Evolutionary conservation across 1,140 invertebrate species (phyloP).

Genomic region (Drosophila asahinai): DNA sequence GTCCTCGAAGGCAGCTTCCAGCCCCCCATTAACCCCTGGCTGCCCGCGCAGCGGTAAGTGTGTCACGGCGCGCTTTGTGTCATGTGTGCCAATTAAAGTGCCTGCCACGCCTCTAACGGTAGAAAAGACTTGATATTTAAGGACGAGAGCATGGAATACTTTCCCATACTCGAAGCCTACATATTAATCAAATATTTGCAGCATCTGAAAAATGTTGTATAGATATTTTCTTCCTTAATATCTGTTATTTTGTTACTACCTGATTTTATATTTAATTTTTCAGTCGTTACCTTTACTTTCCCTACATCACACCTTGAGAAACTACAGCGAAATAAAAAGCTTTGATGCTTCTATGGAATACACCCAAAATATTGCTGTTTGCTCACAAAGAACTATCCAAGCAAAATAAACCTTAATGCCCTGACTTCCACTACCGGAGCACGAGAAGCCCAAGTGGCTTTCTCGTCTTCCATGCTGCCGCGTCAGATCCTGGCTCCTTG

Average conservation of each 20-base stretch:
- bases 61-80: constrained; percentile 65
- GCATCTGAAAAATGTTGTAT: no score
- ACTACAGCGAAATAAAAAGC: background rate
- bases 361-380: background rate
- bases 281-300: no score
- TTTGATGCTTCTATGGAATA: background rate
- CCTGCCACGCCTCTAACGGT: constrained; percentile 46
- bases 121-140: background rate
- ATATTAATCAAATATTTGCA: no score
- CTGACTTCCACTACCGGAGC: constrained; percentile 22
- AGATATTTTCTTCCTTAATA: no score
- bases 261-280: no score
- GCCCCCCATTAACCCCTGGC: background rate
- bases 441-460: constrained; percentile 40
- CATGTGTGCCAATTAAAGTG: constrained; percentile 79
- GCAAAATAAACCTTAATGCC: constrained; percentile 3
- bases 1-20: constrained; percentile 24
- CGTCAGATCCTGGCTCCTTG: constrained; percentile 37
- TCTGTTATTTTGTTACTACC: no score
- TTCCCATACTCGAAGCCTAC: no score
- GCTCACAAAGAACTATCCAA: constrained; percentile 19
- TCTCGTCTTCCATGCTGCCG: constrained; percentile 28
- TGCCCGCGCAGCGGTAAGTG: constrained; percentile 44
- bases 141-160: background rate
- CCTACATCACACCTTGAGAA: background rate